Evolutionary conservation across 2,888 invertebrate species (phyloP).

Genomic region (Nephrocerus scutellatus): DNA sequence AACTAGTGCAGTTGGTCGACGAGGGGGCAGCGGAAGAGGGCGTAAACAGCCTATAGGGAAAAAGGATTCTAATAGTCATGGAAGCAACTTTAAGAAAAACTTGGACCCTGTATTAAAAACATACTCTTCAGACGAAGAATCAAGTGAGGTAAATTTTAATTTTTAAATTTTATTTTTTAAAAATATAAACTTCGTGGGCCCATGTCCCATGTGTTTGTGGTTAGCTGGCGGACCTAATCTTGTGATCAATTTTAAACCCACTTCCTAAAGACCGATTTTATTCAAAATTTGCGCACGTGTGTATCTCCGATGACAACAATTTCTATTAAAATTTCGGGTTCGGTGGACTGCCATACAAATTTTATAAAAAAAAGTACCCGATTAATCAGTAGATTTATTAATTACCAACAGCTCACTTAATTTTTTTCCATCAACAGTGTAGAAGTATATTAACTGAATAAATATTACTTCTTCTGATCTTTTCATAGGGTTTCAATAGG

Average conservation of each 20-base stretch:
- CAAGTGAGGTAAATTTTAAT: slow-evolving; percentile 61
- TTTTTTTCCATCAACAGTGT: no score
- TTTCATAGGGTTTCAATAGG: no score
- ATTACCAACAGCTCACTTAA: no score
- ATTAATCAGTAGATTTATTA: no score
- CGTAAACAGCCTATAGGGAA: slow-evolving; percentile 54
- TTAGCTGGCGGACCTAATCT: no score
- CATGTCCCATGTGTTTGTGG: no score
- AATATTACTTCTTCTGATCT: no score
- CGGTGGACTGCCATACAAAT: not conserved
- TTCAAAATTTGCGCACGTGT: slow-evolving; percentile 1
- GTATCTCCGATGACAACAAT: not conserved
- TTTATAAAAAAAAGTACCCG: no score
- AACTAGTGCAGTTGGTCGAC: slow-evolving; percentile 55
- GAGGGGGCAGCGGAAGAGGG: slow-evolving; percentile 57
- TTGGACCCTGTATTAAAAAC: slow-evolving; percentile 49
- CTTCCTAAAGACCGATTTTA: no score
- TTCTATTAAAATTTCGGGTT: not conserved
- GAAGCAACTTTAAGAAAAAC: slow-evolving; percentile 46
- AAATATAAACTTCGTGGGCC: not conserved
- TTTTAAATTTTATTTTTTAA: slow-evolving; percentile 1
- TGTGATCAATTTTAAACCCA: no score
- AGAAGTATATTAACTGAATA: no score
- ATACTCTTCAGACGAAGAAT: slow-evolving; percentile 73
- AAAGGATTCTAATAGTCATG: slow-evolving; percentile 49